Evolutionary conservation across 2,797 vertebrate genomes (phyloP).

Genomic region (Avahi laniger): DNA sequence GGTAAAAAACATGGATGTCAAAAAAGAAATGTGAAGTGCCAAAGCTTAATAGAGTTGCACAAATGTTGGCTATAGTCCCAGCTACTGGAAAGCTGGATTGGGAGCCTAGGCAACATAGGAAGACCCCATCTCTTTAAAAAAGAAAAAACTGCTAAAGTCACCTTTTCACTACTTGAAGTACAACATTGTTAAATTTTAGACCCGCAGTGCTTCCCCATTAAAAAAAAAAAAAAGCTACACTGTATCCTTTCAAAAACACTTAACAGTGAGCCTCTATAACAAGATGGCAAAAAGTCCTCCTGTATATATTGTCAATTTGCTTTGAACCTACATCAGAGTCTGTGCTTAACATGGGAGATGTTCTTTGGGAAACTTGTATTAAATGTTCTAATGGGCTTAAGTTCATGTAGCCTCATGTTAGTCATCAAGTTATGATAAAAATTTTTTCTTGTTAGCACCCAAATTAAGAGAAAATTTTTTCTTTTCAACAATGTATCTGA

Average conservation of each 20-base stretch:
- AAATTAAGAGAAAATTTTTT: neutral
- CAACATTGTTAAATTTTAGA: neutral
- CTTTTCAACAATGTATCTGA: constrained; percentile 1
- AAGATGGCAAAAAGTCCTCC: neutral
- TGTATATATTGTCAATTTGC: neutral
- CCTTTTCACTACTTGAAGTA: neutral
- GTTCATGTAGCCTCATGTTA: neutral
- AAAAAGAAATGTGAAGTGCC: neutral
- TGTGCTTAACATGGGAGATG: neutral
- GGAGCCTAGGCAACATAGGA: neutral
- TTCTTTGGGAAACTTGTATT: neutral
- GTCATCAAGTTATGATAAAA: neutral
- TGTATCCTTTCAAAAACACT: constrained; percentile 4
- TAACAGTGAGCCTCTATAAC: neutral
- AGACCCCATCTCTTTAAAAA: neutral
- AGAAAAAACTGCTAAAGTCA: neutral
- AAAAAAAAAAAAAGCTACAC: neutral
- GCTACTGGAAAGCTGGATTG: no score
- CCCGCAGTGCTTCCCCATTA: neutral
- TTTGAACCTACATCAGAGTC: neutral
- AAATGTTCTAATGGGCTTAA: neutral
- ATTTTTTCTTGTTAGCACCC: neutral
- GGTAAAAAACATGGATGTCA: neutral
- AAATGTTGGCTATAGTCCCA: neutral
- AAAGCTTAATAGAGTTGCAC: neutral